phyloP scores from a whole-genome alignment of 2,797 vertebrate genomes.

The Intellagama lesueurii region DNA sequence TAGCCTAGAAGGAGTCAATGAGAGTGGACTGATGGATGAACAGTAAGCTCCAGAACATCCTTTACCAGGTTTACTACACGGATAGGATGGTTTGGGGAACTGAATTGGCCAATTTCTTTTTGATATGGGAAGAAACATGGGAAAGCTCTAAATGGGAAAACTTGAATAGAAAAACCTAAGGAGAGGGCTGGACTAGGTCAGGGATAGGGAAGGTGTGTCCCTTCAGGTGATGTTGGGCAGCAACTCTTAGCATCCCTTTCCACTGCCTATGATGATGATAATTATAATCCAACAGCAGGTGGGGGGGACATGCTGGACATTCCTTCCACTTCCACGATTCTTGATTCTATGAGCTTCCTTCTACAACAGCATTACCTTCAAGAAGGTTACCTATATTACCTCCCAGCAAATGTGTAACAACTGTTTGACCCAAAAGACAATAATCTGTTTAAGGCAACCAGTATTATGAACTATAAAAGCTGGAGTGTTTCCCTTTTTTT shows the following conservation, averaged over 20 bases:
- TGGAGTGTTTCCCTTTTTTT: not conserved
- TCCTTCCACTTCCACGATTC: too few relatives aligned
- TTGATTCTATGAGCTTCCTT: not conserved
- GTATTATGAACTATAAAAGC: not conserved
- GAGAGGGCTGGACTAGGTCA: not conserved
- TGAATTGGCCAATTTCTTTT: not conserved
- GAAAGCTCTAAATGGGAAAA: not conserved
- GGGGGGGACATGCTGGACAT: not conserved
- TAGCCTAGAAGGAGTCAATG: not conserved
- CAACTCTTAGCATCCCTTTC: not conserved
- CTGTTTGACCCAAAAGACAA: not conserved
- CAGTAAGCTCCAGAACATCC: not conserved
- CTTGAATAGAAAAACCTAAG: not conserved
- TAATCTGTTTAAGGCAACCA: not conserved
- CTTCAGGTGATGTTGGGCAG: not conserved
- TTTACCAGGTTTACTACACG: not conserved
- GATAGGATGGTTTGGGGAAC: not conserved
- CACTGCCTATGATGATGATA: not conserved
- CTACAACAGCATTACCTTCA: not conserved
- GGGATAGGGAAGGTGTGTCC: not conserved
- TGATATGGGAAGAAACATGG: not conserved
- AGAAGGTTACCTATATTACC: not conserved
- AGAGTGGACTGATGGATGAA: not conserved
- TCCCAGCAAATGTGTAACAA: not conserved
- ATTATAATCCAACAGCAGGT: not conserved